Percentiles rank a stretch among this genome's conserved stretches.
Conservation (phyloP, 2,797 vertebrate species). For the Tokudaia tokunoshimensis region DNA sequence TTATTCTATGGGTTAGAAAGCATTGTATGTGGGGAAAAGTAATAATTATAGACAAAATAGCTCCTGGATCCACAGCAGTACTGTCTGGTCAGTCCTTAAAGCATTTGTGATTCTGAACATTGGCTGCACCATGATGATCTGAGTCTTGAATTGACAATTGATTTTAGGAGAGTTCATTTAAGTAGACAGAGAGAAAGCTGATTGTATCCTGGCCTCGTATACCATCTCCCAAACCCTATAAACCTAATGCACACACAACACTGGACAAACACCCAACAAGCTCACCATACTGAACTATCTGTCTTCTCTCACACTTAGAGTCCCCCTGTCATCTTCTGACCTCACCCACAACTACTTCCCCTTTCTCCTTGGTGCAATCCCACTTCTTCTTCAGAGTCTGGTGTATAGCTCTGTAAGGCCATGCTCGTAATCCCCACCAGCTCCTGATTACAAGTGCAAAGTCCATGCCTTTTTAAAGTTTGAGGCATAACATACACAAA, state of each 20-base stretch:
- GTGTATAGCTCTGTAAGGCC: neutral
- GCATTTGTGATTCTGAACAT: neutral
- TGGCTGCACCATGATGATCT: neutral
- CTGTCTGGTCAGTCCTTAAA: neutral
- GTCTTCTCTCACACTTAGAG: neutral
- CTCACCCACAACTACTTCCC: neutral
- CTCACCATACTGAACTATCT: neutral
- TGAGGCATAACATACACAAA: neutral
- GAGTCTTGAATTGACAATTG: neutral
- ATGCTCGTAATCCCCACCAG: neutral
- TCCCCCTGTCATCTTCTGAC: neutral
- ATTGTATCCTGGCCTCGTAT: neutral
- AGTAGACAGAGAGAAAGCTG: conserved; percentile 7
- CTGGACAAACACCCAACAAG: neutral
- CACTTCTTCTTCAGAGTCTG: neutral
- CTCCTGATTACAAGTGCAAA: conserved; percentile 13
- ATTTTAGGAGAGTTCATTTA: neutral
- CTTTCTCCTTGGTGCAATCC: neutral
- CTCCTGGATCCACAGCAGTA: neutral
- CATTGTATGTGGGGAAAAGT: neutral
- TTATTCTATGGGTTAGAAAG: neutral
- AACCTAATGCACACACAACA: neutral
- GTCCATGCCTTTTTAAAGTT: conserved; percentile 23
- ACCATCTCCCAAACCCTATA: neutral
- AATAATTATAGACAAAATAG: neutral